These are phyloP conservation scores for Nasonia giraulti DNA, from an alignment of 1,140 invertebrate genomes.

Conservation along the genomic window DNA sequence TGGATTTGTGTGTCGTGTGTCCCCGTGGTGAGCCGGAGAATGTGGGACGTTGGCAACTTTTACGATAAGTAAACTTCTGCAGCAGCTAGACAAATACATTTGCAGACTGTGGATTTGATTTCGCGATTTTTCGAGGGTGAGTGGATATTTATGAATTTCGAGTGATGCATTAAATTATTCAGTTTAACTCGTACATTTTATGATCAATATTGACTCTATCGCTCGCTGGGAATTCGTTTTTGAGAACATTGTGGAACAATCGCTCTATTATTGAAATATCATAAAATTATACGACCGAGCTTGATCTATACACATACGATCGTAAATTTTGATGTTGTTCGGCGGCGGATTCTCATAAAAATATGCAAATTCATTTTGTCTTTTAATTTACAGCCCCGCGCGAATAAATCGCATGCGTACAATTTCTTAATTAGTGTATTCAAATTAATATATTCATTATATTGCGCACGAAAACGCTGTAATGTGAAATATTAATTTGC, in stretches of 20 bases:
- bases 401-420: neutral
- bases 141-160: too few species aligned
- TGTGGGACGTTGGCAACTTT: constrained; percentile 15
- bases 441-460: neutral
- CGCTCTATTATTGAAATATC: neutral
- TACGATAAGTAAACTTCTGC: constrained; percentile 10
- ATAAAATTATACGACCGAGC: neutral
- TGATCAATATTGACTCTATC: too few species aligned
- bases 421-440: neutral
- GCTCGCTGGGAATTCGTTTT: neutral
- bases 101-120: too few species aligned
- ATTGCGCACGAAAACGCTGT: neutral
- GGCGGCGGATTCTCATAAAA: neutral
- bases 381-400: neutral
- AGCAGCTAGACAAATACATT: neutral
- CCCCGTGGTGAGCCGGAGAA: neutral
- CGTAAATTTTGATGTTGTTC: neutral
- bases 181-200: neutral
- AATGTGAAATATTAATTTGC: too few species aligned
- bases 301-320: neutral
- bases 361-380: neutral
- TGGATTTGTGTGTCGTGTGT: neutral
- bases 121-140: too few species aligned
- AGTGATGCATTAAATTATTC: neutral
- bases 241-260: neutral